Conservation (phyloP, 2,888 invertebrate genomes). For the Seira sanloemensis region DNA sequence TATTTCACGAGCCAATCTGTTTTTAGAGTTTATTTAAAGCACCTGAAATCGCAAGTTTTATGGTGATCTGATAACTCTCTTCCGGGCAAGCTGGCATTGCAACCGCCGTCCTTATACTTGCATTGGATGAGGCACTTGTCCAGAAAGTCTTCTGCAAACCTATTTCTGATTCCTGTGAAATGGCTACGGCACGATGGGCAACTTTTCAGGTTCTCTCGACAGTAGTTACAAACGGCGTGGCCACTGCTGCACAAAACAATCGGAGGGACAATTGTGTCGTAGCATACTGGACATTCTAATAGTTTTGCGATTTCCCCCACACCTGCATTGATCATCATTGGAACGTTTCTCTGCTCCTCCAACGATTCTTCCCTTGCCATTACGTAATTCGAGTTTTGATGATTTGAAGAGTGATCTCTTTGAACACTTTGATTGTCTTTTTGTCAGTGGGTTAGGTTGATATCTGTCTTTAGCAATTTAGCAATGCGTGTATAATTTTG, state of each 20-base stretch:
- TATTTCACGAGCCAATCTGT: background rate
- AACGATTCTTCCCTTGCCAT: too few relatives aligned
- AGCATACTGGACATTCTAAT: constrained; percentile 68
- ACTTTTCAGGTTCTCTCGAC: constrained; percentile 44
- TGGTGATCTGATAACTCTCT: constrained; percentile 33
- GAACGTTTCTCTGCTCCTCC: background rate
- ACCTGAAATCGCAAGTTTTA: constrained; percentile 36
- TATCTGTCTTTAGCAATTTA: too few relatives aligned
- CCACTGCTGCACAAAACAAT: constrained; percentile 57
- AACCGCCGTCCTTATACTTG: constrained; percentile 51
- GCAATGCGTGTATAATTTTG: too few relatives aligned
- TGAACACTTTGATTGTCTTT: too few relatives aligned
- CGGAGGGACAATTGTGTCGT: constrained; percentile 62
- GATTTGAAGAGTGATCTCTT: too few relatives aligned
- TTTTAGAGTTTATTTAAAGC: background rate
- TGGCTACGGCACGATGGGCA: constrained; percentile 62
- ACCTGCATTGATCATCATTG: background rate
- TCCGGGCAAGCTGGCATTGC: constrained; percentile 32
- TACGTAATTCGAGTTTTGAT: too few relatives aligned
- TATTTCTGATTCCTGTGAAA: constrained; percentile 54
- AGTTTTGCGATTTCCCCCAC: constrained; percentile 31
- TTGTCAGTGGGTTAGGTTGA: too few relatives aligned
- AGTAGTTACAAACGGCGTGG: constrained; percentile 60
- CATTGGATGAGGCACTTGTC: constrained; percentile 60
- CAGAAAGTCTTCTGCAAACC: constrained; percentile 62